These are phyloP conservation scores for Stenchaetothrips biformis DNA, from an alignment of 2,888 invertebrate genomes.

Conservation along the genomic window DNA sequence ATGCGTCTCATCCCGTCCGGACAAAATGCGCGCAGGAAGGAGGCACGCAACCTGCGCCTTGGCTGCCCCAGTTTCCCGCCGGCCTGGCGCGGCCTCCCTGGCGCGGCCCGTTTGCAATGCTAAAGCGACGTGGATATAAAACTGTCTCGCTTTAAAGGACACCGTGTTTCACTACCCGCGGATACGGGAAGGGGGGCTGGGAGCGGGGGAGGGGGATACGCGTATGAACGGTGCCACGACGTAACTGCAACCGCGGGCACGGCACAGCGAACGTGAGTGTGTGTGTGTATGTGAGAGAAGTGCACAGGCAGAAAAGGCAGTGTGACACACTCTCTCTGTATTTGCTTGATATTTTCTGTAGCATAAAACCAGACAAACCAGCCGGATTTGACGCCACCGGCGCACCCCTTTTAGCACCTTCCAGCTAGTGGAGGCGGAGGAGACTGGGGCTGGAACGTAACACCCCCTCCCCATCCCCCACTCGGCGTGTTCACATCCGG, in stretches of 20 bases:
- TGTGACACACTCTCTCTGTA: not conserved
- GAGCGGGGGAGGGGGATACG: too few species aligned
- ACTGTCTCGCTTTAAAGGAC: constrained; percentile 24
- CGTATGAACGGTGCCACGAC: not conserved
- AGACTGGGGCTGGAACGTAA: too few species aligned
- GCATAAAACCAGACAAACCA: too few species aligned
- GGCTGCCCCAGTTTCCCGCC: not conserved
- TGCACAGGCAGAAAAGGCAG: not conserved
- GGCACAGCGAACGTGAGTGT: not conserved
- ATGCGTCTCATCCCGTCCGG: constrained; percentile 15
- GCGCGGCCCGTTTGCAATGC: constrained; percentile 10
- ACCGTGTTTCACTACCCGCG: constrained; percentile 19
- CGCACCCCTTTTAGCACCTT: too few species aligned
- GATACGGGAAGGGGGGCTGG: not conserved
- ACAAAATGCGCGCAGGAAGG: not conserved
- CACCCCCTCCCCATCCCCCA: too few species aligned
- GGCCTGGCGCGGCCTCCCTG: not conserved
- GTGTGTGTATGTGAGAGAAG: not conserved
- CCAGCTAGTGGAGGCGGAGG: too few species aligned
- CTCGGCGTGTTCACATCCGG: not conserved
- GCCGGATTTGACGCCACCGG: too few species aligned
- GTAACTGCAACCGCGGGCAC: not conserved
- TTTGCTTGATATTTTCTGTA: too few species aligned
- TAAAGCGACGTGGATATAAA: constrained; percentile 20
- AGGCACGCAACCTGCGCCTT: not conserved